Conservation (phyloP, 2,797 vertebrate genomes). For the Anguilla obscura region DNA sequence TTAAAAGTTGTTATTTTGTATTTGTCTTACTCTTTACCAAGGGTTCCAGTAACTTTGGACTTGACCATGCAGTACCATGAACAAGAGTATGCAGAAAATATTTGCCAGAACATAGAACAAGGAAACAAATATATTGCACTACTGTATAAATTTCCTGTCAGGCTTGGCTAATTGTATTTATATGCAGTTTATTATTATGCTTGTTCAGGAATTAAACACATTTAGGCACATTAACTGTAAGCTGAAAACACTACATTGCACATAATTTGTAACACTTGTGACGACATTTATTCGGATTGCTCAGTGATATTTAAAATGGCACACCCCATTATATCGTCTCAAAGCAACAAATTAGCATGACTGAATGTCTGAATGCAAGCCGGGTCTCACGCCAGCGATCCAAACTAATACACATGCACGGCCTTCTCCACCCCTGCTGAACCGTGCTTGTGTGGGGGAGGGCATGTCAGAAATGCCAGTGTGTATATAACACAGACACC, state of each 20-base stretch:
- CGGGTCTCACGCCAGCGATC: neutral
- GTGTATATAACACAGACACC: neutral
- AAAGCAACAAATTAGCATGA: constrained; percentile 4
- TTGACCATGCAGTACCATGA: neutral
- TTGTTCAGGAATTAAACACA: neutral
- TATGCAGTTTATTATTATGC: neutral
- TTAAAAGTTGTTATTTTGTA: no score
- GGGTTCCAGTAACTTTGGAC: no score
- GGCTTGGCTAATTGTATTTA: neutral
- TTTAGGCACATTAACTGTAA: neutral
- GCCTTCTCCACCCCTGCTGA: neutral
- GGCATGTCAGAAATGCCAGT: neutral
- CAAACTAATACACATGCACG: neutral
- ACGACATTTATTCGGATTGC: neutral
- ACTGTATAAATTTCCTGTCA: neutral
- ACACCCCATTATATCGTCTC: neutral
- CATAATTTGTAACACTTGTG: neutral
- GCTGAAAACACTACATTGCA: neutral
- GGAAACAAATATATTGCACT: neutral
- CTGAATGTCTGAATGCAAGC: neutral
- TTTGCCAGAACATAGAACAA: neutral
- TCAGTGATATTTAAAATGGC: neutral
- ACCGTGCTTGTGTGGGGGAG: neutral
- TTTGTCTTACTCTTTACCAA: no score
- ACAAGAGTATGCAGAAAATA: neutral